Percentiles rank a stretch among this genome's conserved stretches.
Conservation (phyloP, 2,113 vertebrate genomes). For the Orycteropus afer region DNA sequence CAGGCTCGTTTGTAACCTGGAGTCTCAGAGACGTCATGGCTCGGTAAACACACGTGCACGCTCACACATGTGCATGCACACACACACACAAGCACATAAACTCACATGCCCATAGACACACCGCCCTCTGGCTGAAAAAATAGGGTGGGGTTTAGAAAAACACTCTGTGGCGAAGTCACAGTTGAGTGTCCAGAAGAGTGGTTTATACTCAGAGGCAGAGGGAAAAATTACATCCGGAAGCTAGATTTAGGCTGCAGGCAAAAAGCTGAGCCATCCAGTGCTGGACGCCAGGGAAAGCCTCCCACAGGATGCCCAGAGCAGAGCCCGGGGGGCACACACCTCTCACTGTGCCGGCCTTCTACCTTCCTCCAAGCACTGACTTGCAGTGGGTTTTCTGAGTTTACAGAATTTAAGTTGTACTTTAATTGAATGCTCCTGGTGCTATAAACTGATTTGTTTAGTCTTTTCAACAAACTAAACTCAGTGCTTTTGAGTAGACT, state of each 20-base stretch:
- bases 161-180: neutral
- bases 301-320: neutral
- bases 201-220: neutral
- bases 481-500: no score
- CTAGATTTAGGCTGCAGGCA: neutral
- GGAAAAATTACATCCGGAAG: neutral
- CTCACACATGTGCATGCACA: neutral
- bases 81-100: neutral
- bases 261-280: neutral
- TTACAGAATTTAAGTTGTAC: slow-evolving; percentile 62
- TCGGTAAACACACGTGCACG: neutral
- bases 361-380: fast-evolving
- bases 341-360: slow-evolving; percentile 30
- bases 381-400: slow-evolving; percentile 61
- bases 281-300: neutral
- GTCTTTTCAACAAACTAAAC: no score
- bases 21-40: no score
- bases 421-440: slow-evolving; percentile 55
- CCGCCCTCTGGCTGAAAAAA: neutral
- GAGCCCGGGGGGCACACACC: slow-evolving; percentile 50
- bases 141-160: neutral
- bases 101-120: neutral
- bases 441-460: slow-evolving; percentile 34
- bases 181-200: neutral
- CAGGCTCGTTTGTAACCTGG: neutral